Evolutionary conservation across 2,888 invertebrate species (phyloP).

Genomic region (Ptychoptera albimana): DNA sequence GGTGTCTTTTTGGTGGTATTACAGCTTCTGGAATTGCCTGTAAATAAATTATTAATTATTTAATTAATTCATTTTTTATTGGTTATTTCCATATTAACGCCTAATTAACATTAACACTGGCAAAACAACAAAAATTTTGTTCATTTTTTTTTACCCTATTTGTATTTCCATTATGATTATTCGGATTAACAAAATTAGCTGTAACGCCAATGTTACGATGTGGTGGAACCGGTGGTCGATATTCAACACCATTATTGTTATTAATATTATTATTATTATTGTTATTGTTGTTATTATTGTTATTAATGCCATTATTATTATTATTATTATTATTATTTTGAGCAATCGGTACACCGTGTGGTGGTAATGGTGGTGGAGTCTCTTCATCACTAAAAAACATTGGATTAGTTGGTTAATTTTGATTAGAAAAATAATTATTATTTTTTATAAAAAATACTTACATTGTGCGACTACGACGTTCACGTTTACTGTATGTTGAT

Average conservation of each 20-base stretch:
- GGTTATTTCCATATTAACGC: background rate
- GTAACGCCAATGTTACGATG: slow-evolving; percentile 57
- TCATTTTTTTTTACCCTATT: slow-evolving; percentile 1
- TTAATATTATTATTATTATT: background rate
- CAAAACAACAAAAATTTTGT: background rate
- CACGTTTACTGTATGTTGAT: slow-evolving; percentile 56
- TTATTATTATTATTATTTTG: slow-evolving; percentile 11
- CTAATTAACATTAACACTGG: background rate
- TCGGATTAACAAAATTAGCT: slow-evolving; percentile 31
- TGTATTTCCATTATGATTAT: slow-evolving; percentile 3
- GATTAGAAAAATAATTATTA: background rate
- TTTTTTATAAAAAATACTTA: slow-evolving; percentile 23
- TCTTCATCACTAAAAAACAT: slow-evolving; percentile 25
- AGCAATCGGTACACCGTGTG: slow-evolving; percentile 31
- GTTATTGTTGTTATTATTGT: background rate
- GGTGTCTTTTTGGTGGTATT: slow-evolving; percentile 14
- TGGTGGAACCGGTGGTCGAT: slow-evolving; percentile 78
- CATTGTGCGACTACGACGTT: slow-evolving; percentile 24
- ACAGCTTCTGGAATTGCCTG: slow-evolving; percentile 7
- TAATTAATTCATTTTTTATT: background rate
- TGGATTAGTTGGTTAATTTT: background rate
- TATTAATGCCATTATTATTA: slow-evolving; percentile 1
- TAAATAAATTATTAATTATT: background rate
- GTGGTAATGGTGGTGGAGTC: slow-evolving; percentile 35
- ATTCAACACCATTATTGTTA: slow-evolving; percentile 39